Percentiles rank a stretch among this genome's conserved stretches.
Conservation (phyloP, 2,888 invertebrate genomes). For the Phengaris arion region DNA sequence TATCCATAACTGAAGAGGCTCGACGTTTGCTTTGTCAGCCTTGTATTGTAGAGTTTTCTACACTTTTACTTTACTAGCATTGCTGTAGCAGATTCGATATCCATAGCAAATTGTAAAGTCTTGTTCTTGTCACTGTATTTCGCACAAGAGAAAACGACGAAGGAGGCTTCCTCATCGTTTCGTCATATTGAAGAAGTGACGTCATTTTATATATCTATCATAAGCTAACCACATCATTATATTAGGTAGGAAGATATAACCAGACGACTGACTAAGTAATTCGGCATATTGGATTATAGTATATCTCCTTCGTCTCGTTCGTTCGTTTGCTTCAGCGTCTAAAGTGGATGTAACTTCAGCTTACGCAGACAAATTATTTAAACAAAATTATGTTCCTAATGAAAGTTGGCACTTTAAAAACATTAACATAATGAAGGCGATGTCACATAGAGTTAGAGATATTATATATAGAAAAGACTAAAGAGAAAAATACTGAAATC, state of each 20-base stretch:
- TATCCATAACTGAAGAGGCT: conserved; percentile 1
- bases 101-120: conserved; percentile 8
- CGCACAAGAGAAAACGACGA: not conserved
- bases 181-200: too few species aligned
- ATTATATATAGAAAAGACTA: too few species aligned
- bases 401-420: too few species aligned
- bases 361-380: too few species aligned
- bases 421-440: too few species aligned
- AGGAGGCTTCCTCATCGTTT: not conserved
- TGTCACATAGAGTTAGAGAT: too few species aligned
- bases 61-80: not conserved
- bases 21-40: not conserved
- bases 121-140: not conserved
- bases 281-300: not conserved
- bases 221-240: not conserved
- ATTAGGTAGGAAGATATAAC: not conserved
- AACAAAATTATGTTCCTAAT: too few species aligned
- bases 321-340: not conserved
- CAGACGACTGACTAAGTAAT: not conserved
- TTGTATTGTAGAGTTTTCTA: not conserved
- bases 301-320: not conserved
- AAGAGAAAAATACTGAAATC: too few species aligned
- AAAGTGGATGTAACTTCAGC: too few species aligned
- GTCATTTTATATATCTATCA: not conserved
- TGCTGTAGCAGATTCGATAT: not conserved